Evolutionary conservation across 2,113 vertebrate species (phyloP).

Genomic region (Callipepla californica): DNA sequence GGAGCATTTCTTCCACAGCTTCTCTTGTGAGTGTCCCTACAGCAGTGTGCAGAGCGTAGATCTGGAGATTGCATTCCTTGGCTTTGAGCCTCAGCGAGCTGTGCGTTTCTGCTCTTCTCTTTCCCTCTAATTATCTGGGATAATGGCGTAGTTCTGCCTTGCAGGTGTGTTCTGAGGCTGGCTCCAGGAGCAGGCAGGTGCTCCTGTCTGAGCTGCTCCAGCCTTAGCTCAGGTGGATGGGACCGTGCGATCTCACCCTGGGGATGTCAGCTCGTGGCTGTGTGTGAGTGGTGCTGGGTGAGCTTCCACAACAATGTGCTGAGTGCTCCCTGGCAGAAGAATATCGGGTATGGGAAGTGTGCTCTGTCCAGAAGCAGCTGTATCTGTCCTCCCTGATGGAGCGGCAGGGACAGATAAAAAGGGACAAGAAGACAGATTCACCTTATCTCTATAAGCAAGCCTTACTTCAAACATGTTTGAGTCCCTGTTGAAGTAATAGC

Average conservation of each 20-base stretch:
- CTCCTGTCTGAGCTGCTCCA: neutral
- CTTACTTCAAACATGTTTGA: neutral
- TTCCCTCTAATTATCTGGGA: neutral
- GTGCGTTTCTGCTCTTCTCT: neutral
- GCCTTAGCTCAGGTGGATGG: neutral
- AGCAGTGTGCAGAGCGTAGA: neutral
- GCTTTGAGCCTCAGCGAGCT: neutral
- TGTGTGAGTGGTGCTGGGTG: neutral
- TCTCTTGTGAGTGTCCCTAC: neutral
- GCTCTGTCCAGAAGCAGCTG: neutral
- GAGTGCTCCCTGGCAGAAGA: neutral
- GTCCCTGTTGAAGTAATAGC: neutral
- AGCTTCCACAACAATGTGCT: fast-evolving
- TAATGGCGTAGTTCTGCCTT: neutral
- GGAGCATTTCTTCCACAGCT: neutral
- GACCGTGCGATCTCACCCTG: neutral
- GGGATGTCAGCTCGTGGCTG: neutral
- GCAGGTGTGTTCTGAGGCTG: neutral
- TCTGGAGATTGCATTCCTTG: neutral
- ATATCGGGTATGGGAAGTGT: fast-evolving
- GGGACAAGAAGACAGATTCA: neutral
- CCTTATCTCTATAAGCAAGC: too few relatives aligned
- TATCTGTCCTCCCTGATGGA: neutral
- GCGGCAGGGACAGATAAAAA: neutral
- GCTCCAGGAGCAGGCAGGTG: too few relatives aligned